Percentiles rank a stretch among this genome's conserved stretches.
phyloP scores from a whole-genome alignment of 2,113 vertebrate genomes.

The Callorhinus ursinus region DNA sequence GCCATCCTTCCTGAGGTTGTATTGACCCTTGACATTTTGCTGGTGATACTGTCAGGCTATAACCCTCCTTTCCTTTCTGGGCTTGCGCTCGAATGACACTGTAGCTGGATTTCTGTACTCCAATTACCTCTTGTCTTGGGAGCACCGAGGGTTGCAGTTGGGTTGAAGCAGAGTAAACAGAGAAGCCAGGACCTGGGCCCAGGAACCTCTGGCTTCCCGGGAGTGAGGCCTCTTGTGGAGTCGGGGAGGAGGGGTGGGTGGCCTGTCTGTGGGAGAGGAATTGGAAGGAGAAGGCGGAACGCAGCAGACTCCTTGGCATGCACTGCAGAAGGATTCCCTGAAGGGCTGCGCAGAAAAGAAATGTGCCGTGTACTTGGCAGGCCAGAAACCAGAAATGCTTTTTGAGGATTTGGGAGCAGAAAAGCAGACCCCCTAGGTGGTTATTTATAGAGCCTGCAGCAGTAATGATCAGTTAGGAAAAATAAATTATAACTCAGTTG shows the following conservation, averaged over 20 bases:
- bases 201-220: constrained; percentile 11
- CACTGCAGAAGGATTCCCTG: constrained; percentile 71
- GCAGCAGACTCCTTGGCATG: constrained; percentile 69
- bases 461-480: constrained; percentile 72
- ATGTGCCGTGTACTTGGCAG: constrained; percentile 69
- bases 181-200: constrained; percentile 50
- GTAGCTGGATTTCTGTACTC: background rate
- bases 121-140: constrained; percentile 32
- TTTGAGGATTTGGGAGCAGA: constrained; percentile 61
- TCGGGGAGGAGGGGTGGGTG: background rate
- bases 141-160: background rate
- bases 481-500: constrained; percentile 70
- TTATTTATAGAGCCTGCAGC: constrained; percentile 71
- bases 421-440: constrained; percentile 58
- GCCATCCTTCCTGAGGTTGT: background rate
- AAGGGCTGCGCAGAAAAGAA: constrained; percentile 60
- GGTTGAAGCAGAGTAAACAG: constrained; percentile 36
- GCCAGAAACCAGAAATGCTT: constrained; percentile 70
- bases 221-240: background rate
- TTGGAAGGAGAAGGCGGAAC: background rate
- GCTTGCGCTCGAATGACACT: background rate
- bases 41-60: background rate
- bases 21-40: background rate
- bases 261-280: constrained; percentile 8
- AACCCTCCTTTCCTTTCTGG: background rate